Base-by-base conservation (phyloP, 2,888 invertebrate species). In the Zelleria hepariella region DNA sequence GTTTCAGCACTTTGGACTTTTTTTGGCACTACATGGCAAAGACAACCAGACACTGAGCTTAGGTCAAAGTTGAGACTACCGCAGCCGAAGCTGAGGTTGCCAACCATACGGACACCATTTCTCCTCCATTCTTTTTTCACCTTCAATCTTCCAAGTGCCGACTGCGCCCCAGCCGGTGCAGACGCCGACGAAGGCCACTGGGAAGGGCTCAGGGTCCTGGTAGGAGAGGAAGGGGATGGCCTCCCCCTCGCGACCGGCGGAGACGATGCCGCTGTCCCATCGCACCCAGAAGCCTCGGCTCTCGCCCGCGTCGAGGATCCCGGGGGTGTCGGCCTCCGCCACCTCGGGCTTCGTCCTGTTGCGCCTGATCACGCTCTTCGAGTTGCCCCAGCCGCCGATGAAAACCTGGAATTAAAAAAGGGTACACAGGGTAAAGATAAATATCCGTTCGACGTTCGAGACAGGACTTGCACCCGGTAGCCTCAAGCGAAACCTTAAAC, bases 371-470 rank as follows among this genome's bases (percentile, higher is more conserved):
- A 95, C 94, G 32, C 95, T 95, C 82, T 95, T 96, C 63, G 91
- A 87, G 80, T 97, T 96, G 24, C 91, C 91, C 97, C 96, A 97
- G 27, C 96, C 96, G 26, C 97, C 97, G 69, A 97, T 90, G 83
- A 96, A 95, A 58, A 97, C 77, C 93, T 93, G 74, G 24, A 71
- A 72, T 15, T 26, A 52, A 23, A 23, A 5, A 4, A 25, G 20
- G 47, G 56, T 25, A 25, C n/a, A 25, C 21, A 10, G 15, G 23
- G n/a, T 24, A 0, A 24, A 32, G 10, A 15, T 42, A 26, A 24
- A 26, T 25, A 23, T 18, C 6, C 24, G 23, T 54, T 2, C 1
- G 10, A 21, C 24, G 10, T 24, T 24, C n/a, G n/a, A n/a, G n/a
- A n/a, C n/a, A n/a, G n/a, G n/a, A n/a, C n/a, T n/a, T n/a, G n/a